Evolutionary conservation across 2,113 vertebrate species (phyloP), one percentile per base, ranked within the genome.

Genomic region (Micronycteris hirsuta): DNA sequence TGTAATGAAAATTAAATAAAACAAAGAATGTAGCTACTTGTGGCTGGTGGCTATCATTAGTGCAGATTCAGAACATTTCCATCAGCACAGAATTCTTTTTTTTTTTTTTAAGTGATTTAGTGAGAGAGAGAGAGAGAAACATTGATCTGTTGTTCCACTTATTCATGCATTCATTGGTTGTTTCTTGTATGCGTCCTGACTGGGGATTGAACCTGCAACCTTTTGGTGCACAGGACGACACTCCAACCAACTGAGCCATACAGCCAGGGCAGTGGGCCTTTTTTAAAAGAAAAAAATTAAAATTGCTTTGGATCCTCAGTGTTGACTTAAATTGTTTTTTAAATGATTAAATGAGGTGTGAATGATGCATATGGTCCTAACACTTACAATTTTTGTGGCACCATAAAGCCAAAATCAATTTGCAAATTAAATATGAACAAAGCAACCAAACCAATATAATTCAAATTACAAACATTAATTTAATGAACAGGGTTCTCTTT

Each of bases 351-450:
- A 47, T 6, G n/a, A 91, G 67, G 41, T 31, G 19, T 58, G n/a
- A 33, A 83, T 89, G 52, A 87, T 45, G 26, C 33, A 36, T 33
- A 9, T n/a, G 3, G 68, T 91, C n/a, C 83, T 93, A 52, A 81
- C 77, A 45, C 31, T 71, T 81, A 67, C 7, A 58, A 22, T 38
- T 95, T 43, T 78, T 54, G 3, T 89, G 45, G 26, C 47, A 0
- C 68, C 38, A 16, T 52, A 68, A 91, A 96, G 73, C 70, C 56
- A 70, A 31, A 93, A 61, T 95, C 61, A 73, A 2, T 36, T 93
- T 84, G 56, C 54, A 92, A 86, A 92, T 87, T 28, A 80, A 92
- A 87, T 84, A 49, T 45, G 86, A 88, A 89, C 56, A 74, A 92
- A 86, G 68, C 54, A 74, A 49, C 54, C 47, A 61, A 47, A 49